phyloP scores from a whole-genome alignment of 2,888 invertebrate species.

The Chironomus riparius region DNA sequence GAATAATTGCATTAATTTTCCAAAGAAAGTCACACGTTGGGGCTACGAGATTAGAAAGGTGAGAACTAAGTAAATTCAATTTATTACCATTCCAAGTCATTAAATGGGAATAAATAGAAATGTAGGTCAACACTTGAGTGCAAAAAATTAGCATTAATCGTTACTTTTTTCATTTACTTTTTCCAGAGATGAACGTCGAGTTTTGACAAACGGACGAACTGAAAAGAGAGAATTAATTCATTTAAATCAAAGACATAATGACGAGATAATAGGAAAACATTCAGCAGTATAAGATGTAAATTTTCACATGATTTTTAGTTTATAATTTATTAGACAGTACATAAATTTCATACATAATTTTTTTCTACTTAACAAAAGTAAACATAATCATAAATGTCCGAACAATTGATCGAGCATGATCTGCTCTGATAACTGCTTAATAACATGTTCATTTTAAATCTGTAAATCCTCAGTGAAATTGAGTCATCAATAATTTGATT shows the following conservation, averaged over 20 bases:
- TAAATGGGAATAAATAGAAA: no score
- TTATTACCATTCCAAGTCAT: slow-evolving; percentile 17
- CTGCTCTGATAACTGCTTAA: no score
- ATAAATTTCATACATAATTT: no score
- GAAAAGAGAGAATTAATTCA: slow-evolving; percentile 61
- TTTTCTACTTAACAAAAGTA: no score
- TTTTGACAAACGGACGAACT: background rate
- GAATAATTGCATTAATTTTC: slow-evolving; percentile 54
- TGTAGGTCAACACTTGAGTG: no score
- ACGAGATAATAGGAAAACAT: slow-evolving; percentile 77
- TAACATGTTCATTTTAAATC: no score
- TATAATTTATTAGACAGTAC: no score
- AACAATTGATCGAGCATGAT: no score
- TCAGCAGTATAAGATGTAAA: slow-evolving; percentile 57
- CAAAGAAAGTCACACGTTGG: slow-evolving; percentile 43
- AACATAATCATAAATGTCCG: no score
- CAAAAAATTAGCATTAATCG: background rate
- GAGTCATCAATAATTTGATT: no score
- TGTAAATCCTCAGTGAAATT: no score
- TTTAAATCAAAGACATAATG: slow-evolving; percentile 66
- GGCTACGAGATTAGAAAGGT: slow-evolving; percentile 54
- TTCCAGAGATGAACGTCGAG: background rate
- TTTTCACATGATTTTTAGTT: no score
- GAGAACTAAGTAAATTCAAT: slow-evolving; percentile 59
- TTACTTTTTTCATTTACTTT: background rate